A percentile compares a stretch with the other conserved stretches of the same genome.
phyloP scores from a whole-genome alignment of 2,113 vertebrate genomes.

The Leptobrachium ailaonicum region DNA sequence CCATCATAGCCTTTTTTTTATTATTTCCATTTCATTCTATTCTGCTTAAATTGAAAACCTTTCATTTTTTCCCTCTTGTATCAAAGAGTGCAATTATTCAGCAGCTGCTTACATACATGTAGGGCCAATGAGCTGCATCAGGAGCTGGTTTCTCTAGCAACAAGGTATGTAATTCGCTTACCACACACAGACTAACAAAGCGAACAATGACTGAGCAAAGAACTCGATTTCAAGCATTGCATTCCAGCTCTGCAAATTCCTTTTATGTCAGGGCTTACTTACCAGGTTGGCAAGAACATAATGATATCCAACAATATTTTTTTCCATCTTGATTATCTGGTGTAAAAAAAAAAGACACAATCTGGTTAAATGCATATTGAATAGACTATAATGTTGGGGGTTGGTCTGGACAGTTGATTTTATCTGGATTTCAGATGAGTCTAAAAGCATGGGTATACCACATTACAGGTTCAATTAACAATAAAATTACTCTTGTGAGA shows the following conservation, averaged over 20 bases:
- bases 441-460: too few species aligned
- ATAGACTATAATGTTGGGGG: too few species aligned
- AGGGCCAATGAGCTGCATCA: constrained; percentile 16
- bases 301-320: constrained; percentile 95
- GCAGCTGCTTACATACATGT: constrained; percentile 27
- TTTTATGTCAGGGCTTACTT: constrained; percentile 61
- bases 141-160: constrained; percentile 35
- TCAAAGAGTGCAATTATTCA: constrained; percentile 33
- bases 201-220: constrained; percentile 15
- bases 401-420: neutral
- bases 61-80: constrained; percentile 8
- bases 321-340: constrained; percentile 91
- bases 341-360: constrained; percentile 51
- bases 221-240: constrained; percentile 14
- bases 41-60: constrained; percentile 19
- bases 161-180: constrained; percentile 19
- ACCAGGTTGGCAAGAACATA: constrained; percentile 98
- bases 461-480: too few species aligned
- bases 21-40: too few species aligned
- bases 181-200: constrained; percentile 15
- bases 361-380: constrained; percentile 46
- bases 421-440: neutral
- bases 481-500: too few species aligned
- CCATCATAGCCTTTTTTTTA: too few species aligned
- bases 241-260: constrained; percentile 39